A percentile compares a stretch with the other conserved stretches of the same genome.
Conservation (phyloP, 2,113 vertebrate genomes). For the Noturus placidus region DNA sequence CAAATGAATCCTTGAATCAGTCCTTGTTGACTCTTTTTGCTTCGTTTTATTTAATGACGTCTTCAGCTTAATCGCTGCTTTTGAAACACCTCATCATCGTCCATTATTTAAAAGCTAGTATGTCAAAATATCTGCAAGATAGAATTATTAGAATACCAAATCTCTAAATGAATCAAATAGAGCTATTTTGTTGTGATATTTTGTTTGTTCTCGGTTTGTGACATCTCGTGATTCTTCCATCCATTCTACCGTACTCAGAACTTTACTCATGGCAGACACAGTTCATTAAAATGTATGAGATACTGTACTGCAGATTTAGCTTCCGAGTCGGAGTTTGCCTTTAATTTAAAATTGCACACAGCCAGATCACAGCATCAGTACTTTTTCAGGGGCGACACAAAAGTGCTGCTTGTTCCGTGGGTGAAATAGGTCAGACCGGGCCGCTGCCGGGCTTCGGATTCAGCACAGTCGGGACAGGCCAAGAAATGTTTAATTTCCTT, state of each 20-base stretch:
- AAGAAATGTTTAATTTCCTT: background rate
- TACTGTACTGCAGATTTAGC: background rate
- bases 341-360: background rate
- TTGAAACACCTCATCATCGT: too few species aligned
- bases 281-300: background rate
- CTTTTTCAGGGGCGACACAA: constrained; percentile 36
- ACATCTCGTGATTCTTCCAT: background rate
- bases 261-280: background rate
- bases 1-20: background rate
- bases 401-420: constrained; percentile 42
- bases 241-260: background rate
- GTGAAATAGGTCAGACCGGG: constrained; percentile 31
- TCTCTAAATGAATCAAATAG: background rate
- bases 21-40: background rate
- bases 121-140: too few species aligned
- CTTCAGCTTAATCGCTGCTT: too few species aligned
- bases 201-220: background rate
- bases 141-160: background rate
- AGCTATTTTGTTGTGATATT: background rate
- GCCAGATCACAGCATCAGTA: constrained; percentile 16
- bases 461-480: background rate
- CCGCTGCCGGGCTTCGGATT: background rate
- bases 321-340: background rate
- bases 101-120: too few species aligned
- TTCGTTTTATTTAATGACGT: background rate